A percentile compares a stretch with the other conserved stretches of the same genome.
phyloP scores from a whole-genome alignment of 2,113 vertebrate species.

The Sander lucioperca region DNA sequence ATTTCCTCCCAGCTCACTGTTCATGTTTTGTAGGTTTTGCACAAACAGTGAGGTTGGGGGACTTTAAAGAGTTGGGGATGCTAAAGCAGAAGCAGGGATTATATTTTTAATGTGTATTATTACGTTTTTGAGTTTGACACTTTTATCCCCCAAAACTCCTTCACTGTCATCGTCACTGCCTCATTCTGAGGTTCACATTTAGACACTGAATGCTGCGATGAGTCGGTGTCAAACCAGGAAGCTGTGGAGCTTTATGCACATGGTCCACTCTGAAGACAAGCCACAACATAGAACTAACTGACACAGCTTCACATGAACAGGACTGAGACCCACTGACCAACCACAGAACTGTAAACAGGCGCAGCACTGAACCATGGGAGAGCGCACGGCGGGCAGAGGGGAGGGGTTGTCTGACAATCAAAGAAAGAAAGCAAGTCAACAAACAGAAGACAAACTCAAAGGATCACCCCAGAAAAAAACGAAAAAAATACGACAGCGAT shows the following conservation, averaged over 20 bases:
- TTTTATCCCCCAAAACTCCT: background rate
- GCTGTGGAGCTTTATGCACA: slow-evolving; percentile 72
- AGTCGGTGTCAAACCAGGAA: slow-evolving; percentile 69
- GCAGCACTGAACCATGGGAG: slow-evolving; percentile 76
- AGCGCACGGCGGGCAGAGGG: slow-evolving; percentile 69
- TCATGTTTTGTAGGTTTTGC: slow-evolving; percentile 3
- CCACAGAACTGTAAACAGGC: slow-evolving; percentile 76
- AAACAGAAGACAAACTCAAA: slow-evolving; percentile 72
- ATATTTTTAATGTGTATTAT: background rate
- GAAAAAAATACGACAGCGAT: slow-evolving; percentile 66
- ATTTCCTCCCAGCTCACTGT: background rate
- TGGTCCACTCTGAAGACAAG: slow-evolving; percentile 73
- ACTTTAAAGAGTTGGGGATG: slow-evolving; percentile 12
- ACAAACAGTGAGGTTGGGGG: background rate
- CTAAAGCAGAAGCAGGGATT: background rate
- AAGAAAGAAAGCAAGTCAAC: slow-evolving; percentile 68
- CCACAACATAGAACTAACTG: slow-evolving; percentile 79
- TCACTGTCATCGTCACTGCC: background rate
- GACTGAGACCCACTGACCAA: slow-evolving; percentile 81
- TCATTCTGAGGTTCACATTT: slow-evolving; percentile 35
- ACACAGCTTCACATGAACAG: slow-evolving; percentile 79
- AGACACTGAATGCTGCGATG: slow-evolving; percentile 47
- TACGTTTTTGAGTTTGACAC: background rate
- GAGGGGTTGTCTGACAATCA: slow-evolving; percentile 73
- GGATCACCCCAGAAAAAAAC: slow-evolving; percentile 49